These are phyloP conservation scores for Gavia stellata DNA, from an alignment of 2,113 vertebrate genomes.

Conservation along the genomic window DNA sequence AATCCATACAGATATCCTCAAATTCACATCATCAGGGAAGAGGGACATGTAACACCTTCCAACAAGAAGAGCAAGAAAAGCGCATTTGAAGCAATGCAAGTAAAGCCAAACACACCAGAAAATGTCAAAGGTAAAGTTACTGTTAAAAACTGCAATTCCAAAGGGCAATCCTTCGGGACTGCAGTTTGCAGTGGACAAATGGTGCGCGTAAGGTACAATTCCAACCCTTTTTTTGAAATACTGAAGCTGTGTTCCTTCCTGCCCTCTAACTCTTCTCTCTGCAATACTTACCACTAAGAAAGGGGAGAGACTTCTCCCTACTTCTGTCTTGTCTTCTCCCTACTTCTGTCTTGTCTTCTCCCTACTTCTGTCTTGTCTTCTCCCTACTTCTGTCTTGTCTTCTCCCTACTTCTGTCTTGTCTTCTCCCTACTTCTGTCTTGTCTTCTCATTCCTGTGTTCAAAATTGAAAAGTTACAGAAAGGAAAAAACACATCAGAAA, in stretches of 20 bases:
- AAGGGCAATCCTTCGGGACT: neutral
- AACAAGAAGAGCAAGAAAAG: neutral
- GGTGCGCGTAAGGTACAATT: neutral
- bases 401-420: accelerated
- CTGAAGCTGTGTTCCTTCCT: neutral
- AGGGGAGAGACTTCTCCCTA: neutral
- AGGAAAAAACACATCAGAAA: neutral
- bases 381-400: accelerated
- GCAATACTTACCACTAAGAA: neutral
- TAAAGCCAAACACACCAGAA: neutral
- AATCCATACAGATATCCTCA: neutral
- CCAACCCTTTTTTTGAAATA: neutral
- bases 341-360: accelerated
- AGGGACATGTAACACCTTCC: neutral
- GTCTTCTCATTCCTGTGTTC: neutral
- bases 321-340: neutral
- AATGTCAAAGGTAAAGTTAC: neutral
- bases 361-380: accelerated
- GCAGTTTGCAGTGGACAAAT: neutral
- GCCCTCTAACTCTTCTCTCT: neutral
- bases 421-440: accelerated
- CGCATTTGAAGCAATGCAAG: accelerated
- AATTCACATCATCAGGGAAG: neutral
- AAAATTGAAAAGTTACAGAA: neutral
- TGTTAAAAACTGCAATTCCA: neutral